Evolutionary conservation across 2,888 invertebrate species (phyloP).

Genomic region (Ypsolopha sequella): DNA sequence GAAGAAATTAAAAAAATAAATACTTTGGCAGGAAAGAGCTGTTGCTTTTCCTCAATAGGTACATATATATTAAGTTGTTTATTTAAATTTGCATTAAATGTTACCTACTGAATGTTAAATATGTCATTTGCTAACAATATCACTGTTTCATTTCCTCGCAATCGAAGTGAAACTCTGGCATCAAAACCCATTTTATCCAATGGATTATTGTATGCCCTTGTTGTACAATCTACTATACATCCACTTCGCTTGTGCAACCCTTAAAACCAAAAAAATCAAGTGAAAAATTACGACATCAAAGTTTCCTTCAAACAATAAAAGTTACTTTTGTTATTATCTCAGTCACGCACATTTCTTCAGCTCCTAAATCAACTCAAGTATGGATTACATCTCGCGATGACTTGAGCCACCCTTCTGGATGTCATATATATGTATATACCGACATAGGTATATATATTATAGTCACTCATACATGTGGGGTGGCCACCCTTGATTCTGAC

Average conservation of each 20-base stretch:
- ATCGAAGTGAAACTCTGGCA: no score
- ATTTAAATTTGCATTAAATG: no score
- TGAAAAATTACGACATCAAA: conserved; percentile 17
- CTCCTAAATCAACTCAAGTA: conserved; percentile 53
- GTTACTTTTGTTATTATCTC: conserved; percentile 21
- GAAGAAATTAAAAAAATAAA: no score
- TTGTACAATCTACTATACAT: no score
- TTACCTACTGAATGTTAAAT: no score
- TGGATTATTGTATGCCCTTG: no score
- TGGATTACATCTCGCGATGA: conserved; percentile 51
- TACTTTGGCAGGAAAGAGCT: no score
- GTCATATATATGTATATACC: conserved; percentile 12
- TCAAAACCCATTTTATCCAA: no score
- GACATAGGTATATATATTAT: not conserved
- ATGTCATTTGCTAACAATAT: no score
- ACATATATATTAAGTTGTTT: no score
- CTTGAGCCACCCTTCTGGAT: conserved; percentile 41
- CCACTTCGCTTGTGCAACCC: not conserved
- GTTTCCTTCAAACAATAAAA: conserved; percentile 8
- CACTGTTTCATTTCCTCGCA: no score
- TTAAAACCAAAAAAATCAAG: conserved; percentile 29
- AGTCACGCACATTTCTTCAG: conserved; percentile 47
- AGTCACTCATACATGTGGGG: not conserved
- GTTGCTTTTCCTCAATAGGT: no score
- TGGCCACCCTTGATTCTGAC: conserved; percentile 1